Evolutionary conservation across 2,113 vertebrate genomes (phyloP).

Genomic region (Thalassarche chlororhynchos): DNA sequence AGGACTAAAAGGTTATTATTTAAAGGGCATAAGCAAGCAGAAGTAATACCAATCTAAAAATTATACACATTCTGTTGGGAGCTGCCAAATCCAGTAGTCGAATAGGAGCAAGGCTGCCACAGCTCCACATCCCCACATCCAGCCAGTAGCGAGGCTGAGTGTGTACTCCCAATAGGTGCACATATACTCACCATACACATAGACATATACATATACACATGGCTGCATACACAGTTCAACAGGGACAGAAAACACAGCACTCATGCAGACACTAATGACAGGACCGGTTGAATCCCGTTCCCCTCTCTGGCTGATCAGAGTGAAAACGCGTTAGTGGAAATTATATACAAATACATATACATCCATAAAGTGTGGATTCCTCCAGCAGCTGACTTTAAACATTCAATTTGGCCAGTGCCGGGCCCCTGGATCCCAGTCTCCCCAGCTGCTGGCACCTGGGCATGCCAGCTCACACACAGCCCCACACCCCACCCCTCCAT

Average conservation of each 20-base stretch:
- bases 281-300: not conserved
- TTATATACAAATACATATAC: fast-evolving
- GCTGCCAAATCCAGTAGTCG: not conserved
- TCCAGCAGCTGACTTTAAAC: not conserved
- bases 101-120: not conserved
- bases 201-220: fast-evolving
- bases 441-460: not conserved
- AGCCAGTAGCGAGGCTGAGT: not conserved
- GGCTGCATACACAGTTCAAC: not conserved
- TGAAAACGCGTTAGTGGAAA: not conserved
- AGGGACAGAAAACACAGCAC: not conserved
- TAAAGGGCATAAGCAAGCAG: not conserved
- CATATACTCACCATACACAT: fast-evolving
- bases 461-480: not conserved
- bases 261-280: not conserved
- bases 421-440: not conserved
- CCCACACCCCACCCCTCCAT: not conserved
- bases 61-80: not conserved
- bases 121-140: fast-evolving
- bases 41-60: not conserved
- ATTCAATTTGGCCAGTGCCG: not conserved
- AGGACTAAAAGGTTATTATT: not conserved
- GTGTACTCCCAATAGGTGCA: fast-evolving
- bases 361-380: not conserved
- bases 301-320: not conserved